phyloP scores from a whole-genome alignment of 2,888 invertebrate genomes.

The Protonemura montana region DNA sequence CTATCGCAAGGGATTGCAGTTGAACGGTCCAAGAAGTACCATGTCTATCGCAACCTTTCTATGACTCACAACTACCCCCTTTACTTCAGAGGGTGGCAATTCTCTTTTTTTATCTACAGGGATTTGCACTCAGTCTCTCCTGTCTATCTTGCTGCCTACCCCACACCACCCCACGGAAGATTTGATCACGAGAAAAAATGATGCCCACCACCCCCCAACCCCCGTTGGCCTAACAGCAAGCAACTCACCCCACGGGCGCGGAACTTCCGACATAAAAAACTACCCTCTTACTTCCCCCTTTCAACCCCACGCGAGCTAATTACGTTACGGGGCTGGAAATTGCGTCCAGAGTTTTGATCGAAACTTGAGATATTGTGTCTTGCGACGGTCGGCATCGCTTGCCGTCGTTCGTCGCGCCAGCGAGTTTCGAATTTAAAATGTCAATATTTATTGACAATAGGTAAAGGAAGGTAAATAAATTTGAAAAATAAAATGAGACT shows the following conservation, averaged over 20 bases:
- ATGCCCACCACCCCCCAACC: conserved; percentile 30
- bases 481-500: not conserved
- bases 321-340: conserved; percentile 66
- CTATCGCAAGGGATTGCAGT: not conserved
- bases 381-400: not conserved
- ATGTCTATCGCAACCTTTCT: conserved; percentile 21
- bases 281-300: conserved; percentile 53
- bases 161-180: conserved; percentile 53
- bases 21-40: not conserved
- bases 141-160: conserved; percentile 48
- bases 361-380: conserved; percentile 29
- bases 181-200: conserved; percentile 52
- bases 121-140: conserved; percentile 48
- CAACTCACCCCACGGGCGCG: conserved; percentile 47
- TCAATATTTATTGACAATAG: not conserved
- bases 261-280: conserved; percentile 47
- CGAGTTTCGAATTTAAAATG: conserved; percentile 8
- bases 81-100: conserved; percentile 41
- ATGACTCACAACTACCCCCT: conserved; percentile 47
- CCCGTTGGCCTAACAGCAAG: conserved; percentile 15
- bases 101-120: conserved; percentile 49
- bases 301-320: conserved; percentile 71
- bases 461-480: not conserved
- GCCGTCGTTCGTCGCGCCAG: not conserved
- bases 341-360: conserved; percentile 40